A percentile compares a stretch with the other conserved stretches of the same genome.
These are phyloP conservation scores for Eclectus roratus DNA, from an alignment of 2,113 vertebrate species.

Conservation along the genomic window DNA sequence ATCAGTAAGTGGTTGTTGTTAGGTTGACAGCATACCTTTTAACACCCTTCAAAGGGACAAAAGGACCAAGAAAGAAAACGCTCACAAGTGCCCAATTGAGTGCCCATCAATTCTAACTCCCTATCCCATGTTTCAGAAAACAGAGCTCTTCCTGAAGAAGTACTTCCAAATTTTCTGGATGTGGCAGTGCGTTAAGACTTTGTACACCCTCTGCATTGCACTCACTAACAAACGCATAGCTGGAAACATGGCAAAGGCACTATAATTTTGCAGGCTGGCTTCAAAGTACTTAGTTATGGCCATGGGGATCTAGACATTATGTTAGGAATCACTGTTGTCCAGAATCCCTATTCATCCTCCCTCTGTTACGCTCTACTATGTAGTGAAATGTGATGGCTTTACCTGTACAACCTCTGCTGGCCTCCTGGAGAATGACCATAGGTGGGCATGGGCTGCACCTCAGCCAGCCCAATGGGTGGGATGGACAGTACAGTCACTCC, in stretches of 20 bases:
- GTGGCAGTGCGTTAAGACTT: background rate
- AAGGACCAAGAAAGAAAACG: rapidly evolving
- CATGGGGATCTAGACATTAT: background rate
- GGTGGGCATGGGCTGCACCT: background rate
- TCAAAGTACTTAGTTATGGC: background rate
- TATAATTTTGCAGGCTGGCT: background rate
- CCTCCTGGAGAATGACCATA: rapidly evolving
- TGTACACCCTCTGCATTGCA: background rate
- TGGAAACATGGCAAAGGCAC: background rate
- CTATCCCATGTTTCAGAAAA: background rate
- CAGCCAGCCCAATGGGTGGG: background rate
- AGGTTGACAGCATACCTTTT: background rate
- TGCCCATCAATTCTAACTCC: background rate
- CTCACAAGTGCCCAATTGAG: background rate
- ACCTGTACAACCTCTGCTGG: background rate
- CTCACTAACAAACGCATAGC: background rate
- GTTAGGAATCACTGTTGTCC: background rate
- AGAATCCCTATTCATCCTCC: background rate
- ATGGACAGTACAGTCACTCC: background rate
- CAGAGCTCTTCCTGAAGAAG: background rate
- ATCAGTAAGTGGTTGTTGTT: too few relatives aligned
- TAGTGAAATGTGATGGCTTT: background rate
- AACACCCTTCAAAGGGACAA: background rate
- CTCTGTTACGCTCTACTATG: rapidly evolving
- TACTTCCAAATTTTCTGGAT: too few relatives aligned